Percentiles rank a stretch among this genome's conserved stretches.
phyloP scores from a whole-genome alignment of 1,140 invertebrate genomes.

The Dendroctonus valens region DNA sequence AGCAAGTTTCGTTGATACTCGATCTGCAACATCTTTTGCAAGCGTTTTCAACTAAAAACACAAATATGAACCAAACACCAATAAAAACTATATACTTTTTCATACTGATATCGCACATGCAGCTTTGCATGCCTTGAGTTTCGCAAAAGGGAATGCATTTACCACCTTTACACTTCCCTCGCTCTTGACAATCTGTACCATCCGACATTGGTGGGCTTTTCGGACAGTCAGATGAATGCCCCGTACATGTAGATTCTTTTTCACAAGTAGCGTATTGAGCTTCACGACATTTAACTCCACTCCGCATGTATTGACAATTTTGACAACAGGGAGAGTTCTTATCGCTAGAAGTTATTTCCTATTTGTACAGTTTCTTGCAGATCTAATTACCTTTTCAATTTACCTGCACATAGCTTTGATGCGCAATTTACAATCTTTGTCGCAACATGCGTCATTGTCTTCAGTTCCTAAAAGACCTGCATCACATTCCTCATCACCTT shows the following conservation, averaged over 20 bases:
- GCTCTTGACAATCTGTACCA: constrained; percentile 82
- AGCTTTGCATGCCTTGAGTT: constrained; percentile 86
- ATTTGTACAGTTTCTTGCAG: neutral
- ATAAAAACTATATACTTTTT: constrained; percentile 7
- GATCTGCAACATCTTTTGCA: constrained; percentile 89
- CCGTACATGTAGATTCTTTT: constrained; percentile 79
- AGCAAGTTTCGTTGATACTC: constrained; percentile 88
- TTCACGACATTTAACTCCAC: constrained; percentile 79
- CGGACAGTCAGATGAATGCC: constrained; percentile 68
- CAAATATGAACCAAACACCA: neutral
- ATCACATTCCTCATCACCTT: constrained; percentile 93
- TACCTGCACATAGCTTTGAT: constrained; percentile 83
- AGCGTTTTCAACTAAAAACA: constrained; percentile 70
- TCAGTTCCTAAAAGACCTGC: constrained; percentile 89
- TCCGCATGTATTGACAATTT: constrained; percentile 80
- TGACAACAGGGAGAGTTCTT: constrained; percentile 94
- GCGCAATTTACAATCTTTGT: constrained; percentile 87
- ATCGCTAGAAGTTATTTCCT: constrained; percentile 65
- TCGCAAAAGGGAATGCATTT: constrained; percentile 92
- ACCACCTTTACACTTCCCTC: constrained; percentile 80
- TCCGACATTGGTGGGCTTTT: constrained; percentile 84
- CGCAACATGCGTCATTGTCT: constrained; percentile 88
- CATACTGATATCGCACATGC: constrained; percentile 90
- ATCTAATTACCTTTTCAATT: constrained; percentile 8
- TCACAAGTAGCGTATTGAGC: constrained; percentile 88